Evolutionary conservation across 2,113 vertebrate genomes (phyloP), one percentile per base, ranked within the genome.

Genomic region (Psophia crepitans): DNA sequence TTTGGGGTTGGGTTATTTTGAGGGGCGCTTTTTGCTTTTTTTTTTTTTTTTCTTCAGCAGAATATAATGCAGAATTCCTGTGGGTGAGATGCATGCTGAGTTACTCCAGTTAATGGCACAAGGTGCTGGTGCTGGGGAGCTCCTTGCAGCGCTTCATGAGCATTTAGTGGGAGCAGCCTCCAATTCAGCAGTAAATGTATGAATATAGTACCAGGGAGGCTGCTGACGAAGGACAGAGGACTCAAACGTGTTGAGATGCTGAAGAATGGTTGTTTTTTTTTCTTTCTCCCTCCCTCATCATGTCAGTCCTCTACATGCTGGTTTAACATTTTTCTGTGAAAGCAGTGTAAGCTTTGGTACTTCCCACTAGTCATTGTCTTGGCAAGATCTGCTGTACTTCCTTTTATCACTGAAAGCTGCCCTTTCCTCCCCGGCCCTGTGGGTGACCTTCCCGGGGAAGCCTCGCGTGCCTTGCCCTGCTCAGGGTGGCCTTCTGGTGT

Each of bases 331-430:
- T 71, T 83, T 79, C 65, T 78, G 57, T 76, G 63, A 73, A 58
- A 69, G 32, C 69, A 23, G 10, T n/a, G 61, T 91, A 66, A 58
- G 84, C 90, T 90, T 63, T 92, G 79, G 93, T 39, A 56, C n/a
- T 92, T 93, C 58, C 64, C 43, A 39, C 60, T 75, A 44, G 19
- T 39, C 17, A 33, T 73, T 94, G 85, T 88, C 75, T 93, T 88
- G 92, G 84, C 66, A 70, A 93, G 82, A 77, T 86, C 58, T 92
- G n/a, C 30, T 63, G 54, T 37, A 12, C 56, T 93, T 94, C 89
- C 79, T 89, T 77, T 92, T 75, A 37, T 88, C 68, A 6, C 73
- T 63, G 27, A 27, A 22, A 65, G 63, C 93, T 96, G 75, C 71
- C 37, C 64, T 93, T 84, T 86, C 56, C 85, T 95, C 64, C 85